Conservation (phyloP, 2,888 invertebrate genomes). For the Drosophila stalkeri region DNA sequence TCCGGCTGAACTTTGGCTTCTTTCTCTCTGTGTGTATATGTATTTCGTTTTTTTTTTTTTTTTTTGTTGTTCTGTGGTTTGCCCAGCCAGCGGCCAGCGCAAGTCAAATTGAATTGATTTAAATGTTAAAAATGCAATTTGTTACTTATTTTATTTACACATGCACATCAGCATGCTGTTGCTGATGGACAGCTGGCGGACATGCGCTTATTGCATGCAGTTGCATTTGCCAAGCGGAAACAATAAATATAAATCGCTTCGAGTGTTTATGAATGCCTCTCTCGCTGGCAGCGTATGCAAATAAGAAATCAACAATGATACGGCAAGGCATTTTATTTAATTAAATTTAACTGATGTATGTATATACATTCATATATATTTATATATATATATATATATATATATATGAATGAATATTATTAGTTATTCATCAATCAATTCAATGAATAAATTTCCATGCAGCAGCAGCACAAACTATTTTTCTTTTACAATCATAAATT, state of each 20-base stretch:
- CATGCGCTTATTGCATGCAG: slow-evolving; percentile 28
- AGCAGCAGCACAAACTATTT: neutral
- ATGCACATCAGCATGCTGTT: slow-evolving; percentile 23
- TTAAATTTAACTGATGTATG: slow-evolving; percentile 2
- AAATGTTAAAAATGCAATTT: slow-evolving; percentile 63
- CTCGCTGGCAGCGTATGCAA: slow-evolving; percentile 8
- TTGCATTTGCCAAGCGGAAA: slow-evolving; percentile 29
- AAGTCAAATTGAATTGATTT: slow-evolving; percentile 63
- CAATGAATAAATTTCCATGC: slow-evolving; percentile 30
- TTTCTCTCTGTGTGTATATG: no score
- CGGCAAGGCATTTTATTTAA: slow-evolving; percentile 22
- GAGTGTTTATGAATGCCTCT: slow-evolving; percentile 42
- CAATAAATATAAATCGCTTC: slow-evolving; percentile 51
- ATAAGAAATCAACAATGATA: slow-evolving; percentile 17
- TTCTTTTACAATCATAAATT: neutral
- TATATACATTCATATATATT: neutral
- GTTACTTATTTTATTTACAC: slow-evolving; percentile 50
- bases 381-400: neutral
- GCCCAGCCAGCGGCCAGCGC: neutral
- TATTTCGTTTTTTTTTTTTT: neutral
- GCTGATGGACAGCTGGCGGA: slow-evolving; percentile 40
- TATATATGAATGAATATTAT: neutral
- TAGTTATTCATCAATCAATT: slow-evolving; percentile 27
- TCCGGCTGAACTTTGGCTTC: slow-evolving; percentile 14
- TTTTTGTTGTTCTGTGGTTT: slow-evolving; percentile 27